Percentiles rank a stretch among this genome's conserved stretches.
Conservation (phyloP, 2,113 vertebrate genomes). For the Heterocephalus glaber region DNA sequence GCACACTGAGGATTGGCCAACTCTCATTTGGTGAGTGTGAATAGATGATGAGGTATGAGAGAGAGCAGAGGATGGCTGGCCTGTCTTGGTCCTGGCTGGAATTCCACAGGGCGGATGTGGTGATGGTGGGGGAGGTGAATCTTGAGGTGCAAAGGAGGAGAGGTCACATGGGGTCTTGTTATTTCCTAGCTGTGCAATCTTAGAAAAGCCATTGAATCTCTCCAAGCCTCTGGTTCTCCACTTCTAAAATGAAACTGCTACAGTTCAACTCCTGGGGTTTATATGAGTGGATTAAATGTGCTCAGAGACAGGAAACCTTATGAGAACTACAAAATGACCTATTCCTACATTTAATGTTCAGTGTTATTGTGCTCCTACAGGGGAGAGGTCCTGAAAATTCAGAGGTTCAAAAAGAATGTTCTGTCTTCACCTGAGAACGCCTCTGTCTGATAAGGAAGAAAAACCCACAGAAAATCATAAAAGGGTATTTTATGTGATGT, state of each 20-base stretch:
- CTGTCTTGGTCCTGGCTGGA: fast-evolving
- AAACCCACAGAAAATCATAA: neutral
- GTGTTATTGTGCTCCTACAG: neutral
- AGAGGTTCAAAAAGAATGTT: neutral
- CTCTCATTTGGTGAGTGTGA: neutral
- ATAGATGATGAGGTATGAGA: neutral
- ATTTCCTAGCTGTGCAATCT: neutral
- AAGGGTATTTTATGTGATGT: neutral
- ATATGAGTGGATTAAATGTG: neutral
- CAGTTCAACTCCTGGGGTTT: neutral
- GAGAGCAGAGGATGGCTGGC: fast-evolving
- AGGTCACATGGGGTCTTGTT: neutral
- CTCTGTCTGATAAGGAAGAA: neutral
- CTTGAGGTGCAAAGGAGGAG: neutral
- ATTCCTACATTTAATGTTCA: neutral
- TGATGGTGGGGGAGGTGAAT: fast-evolving
- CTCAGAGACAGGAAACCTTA: neutral
- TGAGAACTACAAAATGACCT: neutral
- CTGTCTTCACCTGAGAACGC: neutral
- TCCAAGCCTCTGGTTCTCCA: neutral
- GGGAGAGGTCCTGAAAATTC: neutral
- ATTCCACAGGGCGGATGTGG: no score
- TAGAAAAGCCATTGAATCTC: neutral
- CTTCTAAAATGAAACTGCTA: neutral
- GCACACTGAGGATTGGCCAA: fast-evolving